These are phyloP conservation scores for Cylas formicarius DNA, from an alignment of 1,140 invertebrate species.

Conservation along the genomic window DNA sequence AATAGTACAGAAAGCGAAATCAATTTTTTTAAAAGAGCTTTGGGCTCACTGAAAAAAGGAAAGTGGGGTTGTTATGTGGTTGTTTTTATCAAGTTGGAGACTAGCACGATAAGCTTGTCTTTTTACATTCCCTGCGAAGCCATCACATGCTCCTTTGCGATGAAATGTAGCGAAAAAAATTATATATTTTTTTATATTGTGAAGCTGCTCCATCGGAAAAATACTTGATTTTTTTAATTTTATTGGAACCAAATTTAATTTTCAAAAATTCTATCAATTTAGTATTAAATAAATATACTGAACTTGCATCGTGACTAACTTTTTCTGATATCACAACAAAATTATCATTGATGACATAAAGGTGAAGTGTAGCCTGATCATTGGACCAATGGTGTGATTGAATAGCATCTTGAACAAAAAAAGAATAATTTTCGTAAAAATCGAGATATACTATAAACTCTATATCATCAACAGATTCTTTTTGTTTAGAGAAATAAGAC, in stretches of 20 bases:
- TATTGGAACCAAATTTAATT: neutral
- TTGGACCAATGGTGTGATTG: neutral
- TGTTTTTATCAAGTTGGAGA: too few species aligned
- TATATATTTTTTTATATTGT: too few species aligned
- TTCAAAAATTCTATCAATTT: neutral
- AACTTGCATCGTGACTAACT: neutral
- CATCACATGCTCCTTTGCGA: too few species aligned
- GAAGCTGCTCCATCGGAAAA: neutral
- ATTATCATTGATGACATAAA: constrained; percentile 1
- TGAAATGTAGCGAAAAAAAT: too few species aligned
- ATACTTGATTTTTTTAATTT: neutral
- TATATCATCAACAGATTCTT: constrained; percentile 2
- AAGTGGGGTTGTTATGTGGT: too few species aligned
- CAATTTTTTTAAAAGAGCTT: too few species aligned
- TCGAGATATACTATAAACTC: constrained; percentile 4
- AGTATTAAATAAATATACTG: neutral
- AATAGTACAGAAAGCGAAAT: too few species aligned
- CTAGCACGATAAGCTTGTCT: too few species aligned
- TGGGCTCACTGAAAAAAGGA: too few species aligned
- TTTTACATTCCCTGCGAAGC: too few species aligned
- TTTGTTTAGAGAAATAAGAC: constrained; percentile 5
- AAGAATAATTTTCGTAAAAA: constrained; percentile 9
- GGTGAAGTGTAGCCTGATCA: constrained; percentile 3
- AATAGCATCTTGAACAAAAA: constrained; percentile 6
- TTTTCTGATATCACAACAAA: neutral